phyloP scores from a whole-genome alignment of 2,113 vertebrate species.

The Vulpes ferrilata region DNA sequence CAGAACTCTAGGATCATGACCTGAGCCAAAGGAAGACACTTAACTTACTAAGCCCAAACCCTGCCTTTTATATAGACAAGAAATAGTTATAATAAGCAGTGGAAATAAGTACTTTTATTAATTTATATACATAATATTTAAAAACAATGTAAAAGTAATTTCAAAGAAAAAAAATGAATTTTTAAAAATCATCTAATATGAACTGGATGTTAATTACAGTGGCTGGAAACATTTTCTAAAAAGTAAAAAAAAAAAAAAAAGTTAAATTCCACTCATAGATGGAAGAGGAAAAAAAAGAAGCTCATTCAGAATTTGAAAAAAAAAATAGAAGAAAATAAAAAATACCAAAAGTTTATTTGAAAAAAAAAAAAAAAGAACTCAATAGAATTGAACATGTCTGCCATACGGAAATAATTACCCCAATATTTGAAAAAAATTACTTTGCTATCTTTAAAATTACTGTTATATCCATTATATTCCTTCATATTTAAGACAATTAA shows the following conservation, averaged over 20 bases:
- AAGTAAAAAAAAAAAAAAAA: conserved; percentile 1
- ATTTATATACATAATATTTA: not conserved
- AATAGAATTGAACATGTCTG: not conserved
- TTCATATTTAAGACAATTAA: conserved; percentile 40
- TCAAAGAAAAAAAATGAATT: not conserved
- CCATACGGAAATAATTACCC: conserved; percentile 51
- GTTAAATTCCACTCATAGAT: not conserved
- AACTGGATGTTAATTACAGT: not conserved
- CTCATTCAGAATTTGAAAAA: not conserved
- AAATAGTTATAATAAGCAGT: not conserved
- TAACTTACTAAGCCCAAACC: not conserved
- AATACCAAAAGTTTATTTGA: not conserved
- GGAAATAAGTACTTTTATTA: not conserved
- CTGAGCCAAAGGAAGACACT: too few species aligned
- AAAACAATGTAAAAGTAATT: not conserved
- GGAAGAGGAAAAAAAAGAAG: not conserved
- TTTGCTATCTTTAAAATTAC: conserved; percentile 4
- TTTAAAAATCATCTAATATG: not conserved
- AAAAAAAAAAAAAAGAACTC: not conserved
- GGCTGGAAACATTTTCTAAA: not conserved
- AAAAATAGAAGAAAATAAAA: not conserved
- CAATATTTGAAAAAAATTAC: conserved; percentile 46
- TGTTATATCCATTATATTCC: not conserved
- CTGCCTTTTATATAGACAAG: not conserved
- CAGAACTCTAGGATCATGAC: too few species aligned